Conservation (phyloP, 35 echinoderm and acorn worm species). For the Lytechinus variegatus region DNA sequence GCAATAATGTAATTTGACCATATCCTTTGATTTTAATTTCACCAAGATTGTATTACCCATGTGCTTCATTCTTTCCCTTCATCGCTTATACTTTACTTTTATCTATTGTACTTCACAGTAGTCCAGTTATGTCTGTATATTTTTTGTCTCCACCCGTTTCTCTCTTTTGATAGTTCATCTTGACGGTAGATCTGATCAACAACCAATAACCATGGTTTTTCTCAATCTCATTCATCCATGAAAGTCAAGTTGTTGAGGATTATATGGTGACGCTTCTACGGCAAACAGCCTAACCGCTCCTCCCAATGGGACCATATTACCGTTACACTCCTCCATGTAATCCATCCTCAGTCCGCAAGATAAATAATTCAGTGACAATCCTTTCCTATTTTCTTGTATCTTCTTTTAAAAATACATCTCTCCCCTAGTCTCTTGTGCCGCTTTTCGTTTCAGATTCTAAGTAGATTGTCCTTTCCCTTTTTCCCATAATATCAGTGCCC, state of each 20-base stretch:
- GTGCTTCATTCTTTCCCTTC: background rate
- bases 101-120: background rate
- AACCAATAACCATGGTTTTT: background rate
- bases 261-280: background rate
- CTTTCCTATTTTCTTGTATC: too few relatives aligned
- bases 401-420: background rate
- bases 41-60: background rate
- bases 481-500: background rate
- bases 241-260: background rate
- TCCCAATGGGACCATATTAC: background rate
- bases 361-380: constrained; percentile 30
- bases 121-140: too few relatives aligned
- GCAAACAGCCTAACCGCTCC: constrained; percentile 23
- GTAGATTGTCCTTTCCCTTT: background rate
- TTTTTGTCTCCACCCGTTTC: too few relatives aligned
- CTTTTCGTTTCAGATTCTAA: background rate
- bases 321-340: background rate
- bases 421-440: background rate
- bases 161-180: background rate
- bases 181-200: background rate
- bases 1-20: too few relatives aligned
- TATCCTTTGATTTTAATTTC: too few relatives aligned
- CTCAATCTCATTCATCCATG: background rate
- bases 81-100: background rate
- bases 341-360: constrained; percentile 24